Evolutionary conservation across 2,113 vertebrate species (phyloP), one percentile per base, ranked within the genome.

Genomic region (Saccopteryx bilineata): DNA sequence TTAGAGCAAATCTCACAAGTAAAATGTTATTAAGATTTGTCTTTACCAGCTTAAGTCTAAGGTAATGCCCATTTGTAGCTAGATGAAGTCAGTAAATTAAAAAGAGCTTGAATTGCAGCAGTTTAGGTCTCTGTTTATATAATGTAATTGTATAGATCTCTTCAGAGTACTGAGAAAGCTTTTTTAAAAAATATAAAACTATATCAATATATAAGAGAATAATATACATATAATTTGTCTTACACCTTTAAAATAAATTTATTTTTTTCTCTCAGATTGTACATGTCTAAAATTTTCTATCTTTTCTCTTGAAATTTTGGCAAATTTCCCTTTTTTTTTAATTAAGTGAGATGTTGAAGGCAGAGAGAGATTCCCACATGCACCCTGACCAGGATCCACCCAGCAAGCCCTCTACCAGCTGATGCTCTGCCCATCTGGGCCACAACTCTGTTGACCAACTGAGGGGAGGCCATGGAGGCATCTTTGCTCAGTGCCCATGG

Each of bases 11-110:
- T 81, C 15, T 91, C 82, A 93, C 9, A 88, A 39, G 58, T 33
- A 65, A 87, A 96, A 94, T 90, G 17, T n/a, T 74, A 12, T 86
- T n/a, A 92, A 89, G 17, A 80, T 52, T 80, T 95, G 75, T 87
- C 19, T 75, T 82, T 81, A 75, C 58, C 68, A 33, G 93, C 50
- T 81, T 69, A 61, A 85, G 24, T 76, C 76, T 78, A 90, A 92
- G 18, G 19, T 92, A 82, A 92, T 90, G 46, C 13, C 24, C 56
- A 80, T 80, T 12, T 26, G 14, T 75, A 95, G 24, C 58, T 92
- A 84, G 13, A 87, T 28, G 46, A 78, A 92, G 8, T 90, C 58
- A 93, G 48, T 83, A 87, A 94, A 31, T 24, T 90, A 58, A 56
- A 95, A 96, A n/a, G 52, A 87, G 14, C 31, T 95, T 84, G 33